Evolutionary conservation across 2,888 invertebrate genomes (phyloP), one percentile per base, ranked within the genome.

Genomic region (Dryobota labecula): DNA sequence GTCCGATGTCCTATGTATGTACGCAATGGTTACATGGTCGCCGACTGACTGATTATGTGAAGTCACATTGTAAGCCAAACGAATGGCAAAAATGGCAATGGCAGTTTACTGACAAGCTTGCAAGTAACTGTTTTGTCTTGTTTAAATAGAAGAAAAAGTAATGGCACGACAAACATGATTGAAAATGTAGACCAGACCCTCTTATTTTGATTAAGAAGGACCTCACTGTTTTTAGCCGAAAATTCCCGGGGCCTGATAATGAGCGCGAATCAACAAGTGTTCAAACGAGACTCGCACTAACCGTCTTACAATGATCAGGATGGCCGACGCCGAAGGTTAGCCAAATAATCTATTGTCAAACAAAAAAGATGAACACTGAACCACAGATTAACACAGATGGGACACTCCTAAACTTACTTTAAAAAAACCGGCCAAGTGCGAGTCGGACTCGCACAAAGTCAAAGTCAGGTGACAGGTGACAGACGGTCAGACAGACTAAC

Each of bases 271-370:
- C 47, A 41, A 51, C 73, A 43, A 49, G 33, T 61, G 33, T 9
- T 43, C 27, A 36, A 13, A 51, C 33, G n/a, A 43, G 9, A 9
- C 43, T 33, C 15, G 36, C 33, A 36, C n/a, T 51, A n/a, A 43
- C n/a, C 73, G 30, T 24, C 38, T 64, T 15, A 62, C 27, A 61
- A 20, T 43, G 36, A 24, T 20, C 24, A 33, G 74, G 38, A n/a
- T 56, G 41, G 15, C 51, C 43, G 38, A 36, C 18, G 18, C 18
- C 74, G 47, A 74, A 45, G 45, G 65, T 24, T 30, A 54, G 38
- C 20, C 20, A 54, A 73, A 30, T 15, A 51, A 61, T n/a, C 41
- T 36, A 9, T 36, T 43, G 27, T 18, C 61, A 58, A 53, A 51
- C 7, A n/a, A 53, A n/a, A 66, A 51, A 51, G 11, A 13, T 36